Base-by-base conservation (phyloP, 2,888 invertebrate genomes). In the Dasysyrphus albostriatus region DNA sequence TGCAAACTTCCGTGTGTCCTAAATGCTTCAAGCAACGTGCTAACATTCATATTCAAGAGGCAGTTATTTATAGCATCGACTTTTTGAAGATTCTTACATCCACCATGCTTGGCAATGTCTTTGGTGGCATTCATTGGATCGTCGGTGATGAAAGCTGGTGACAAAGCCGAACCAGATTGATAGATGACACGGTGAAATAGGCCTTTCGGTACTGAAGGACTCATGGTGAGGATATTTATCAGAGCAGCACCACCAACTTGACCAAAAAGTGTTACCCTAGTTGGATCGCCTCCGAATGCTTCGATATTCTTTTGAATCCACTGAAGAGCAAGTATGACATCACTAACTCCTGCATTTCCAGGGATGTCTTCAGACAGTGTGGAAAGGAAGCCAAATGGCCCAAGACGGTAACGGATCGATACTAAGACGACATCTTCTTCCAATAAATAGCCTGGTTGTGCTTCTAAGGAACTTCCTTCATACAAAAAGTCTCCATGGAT, bases 311-410 rank as follows among this genome's bases (percentile, higher is more conserved):
- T 89, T 63, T 93, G 92, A 5, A 94, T 92, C 94, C 94, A 94
- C 87, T 93, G 88, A n/a, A 94, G 90, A 0, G 94, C 94, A 82
- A 93, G 75, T 3, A 94, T 90, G 14, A 93, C 92, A 89, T 94
- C 94, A 49, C 93, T 90, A 12, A 94, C 90, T 0, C 93, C 94
- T 37, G 93, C 94, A 89, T 94, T 94, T 39, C 94, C 94, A 3
- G 94, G 93, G 44, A 94, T 92, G 0, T 92, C 93, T 1, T 93
- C 92, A 44, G 93, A 93, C 87, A 93, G 92, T 2, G 94, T 93
- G 4, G 94, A 94, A 34, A 94, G 89, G 88, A 94, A 94, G 2
- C 94, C 94, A 47, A 94, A 92, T 4, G 93, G 93, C 42, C 94
- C 94, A 1, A 94, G 90, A 37, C 94, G 92, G 89, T 94, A 94